Evolutionary conservation across 2,113 vertebrate genomes (phyloP), one percentile per base, ranked within the genome.

Genomic region (Corynorhinus townsendii): DNA sequence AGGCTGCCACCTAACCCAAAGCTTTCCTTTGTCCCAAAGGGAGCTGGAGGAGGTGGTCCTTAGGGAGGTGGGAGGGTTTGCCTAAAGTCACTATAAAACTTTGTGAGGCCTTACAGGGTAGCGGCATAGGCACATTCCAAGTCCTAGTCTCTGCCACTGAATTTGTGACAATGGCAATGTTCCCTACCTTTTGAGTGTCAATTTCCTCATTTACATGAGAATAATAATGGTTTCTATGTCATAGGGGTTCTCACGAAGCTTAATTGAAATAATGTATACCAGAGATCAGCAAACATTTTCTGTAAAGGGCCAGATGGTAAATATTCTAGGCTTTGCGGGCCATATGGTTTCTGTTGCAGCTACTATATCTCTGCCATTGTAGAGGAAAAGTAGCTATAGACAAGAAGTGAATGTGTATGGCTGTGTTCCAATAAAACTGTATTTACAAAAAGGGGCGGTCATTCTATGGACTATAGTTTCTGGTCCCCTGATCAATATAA

Each of bases 111-210:
- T 62, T 35, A n/a, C 0, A 87, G 4, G 30, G 0, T 28, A 43
- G 26, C 59, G 26, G 35, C 26, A 49, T 3, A 17, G 11, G 52
- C 6, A 43, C 22, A 26, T 66, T 64, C 80, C 28, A 86, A 38
- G 62, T 14, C 24, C 45, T 33, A 45, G 64, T 0, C 11, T 56
- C 59, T 40, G 8, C 8, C 20, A 3, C 6, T 22, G 30, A 62
- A 24, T 77, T 49, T 62, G 47, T 71, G 43, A 77, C 9, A 3
- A 35, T 4, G 12, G 22, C 5, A 85, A 85, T 30, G 22, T 68
- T 33, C 15, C n/a, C 43, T 52, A 56, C 35, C 11, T 47, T 59
- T 89, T 76, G 45, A 88, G 66, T 94, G 85, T 92, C 52, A 38
- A 6, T 95, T 92, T 79, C 28, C 4, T 73, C 3, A 33, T 28